These are phyloP conservation scores for Syngnathoides biaculeatus DNA, from an alignment of 2,113 vertebrate genomes.

Conservation along the genomic window DNA sequence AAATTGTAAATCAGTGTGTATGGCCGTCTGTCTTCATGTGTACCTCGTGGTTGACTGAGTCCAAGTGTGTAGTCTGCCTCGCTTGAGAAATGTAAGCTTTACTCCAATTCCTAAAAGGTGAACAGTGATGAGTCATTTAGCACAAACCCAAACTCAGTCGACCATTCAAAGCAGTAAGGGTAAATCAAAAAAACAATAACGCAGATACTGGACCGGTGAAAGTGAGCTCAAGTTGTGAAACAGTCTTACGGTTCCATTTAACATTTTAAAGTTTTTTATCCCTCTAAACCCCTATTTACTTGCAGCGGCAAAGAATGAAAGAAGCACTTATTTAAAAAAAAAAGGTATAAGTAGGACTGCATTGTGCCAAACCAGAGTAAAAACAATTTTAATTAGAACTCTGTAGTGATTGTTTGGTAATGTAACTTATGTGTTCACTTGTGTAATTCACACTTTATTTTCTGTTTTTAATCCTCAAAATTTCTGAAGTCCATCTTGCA, in stretches of 20 bases:
- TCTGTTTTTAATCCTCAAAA: conserved; percentile 9
- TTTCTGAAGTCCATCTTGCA: conserved; percentile 25
- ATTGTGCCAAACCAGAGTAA: conserved; percentile 23
- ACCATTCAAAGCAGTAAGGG: conserved; percentile 29
- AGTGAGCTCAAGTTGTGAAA: conserved; percentile 28
- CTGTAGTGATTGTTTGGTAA: conserved; percentile 32
- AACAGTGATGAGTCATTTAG: too few relatives aligned
- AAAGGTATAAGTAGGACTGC: conserved; percentile 4
- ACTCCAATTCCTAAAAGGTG: too few relatives aligned
- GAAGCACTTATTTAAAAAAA: background rate
- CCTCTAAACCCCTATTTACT: conserved; percentile 16
- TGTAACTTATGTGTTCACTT: conserved; percentile 47
- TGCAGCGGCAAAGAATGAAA: conserved; percentile 15
- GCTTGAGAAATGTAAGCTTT: too few relatives aligned
- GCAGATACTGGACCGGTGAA: conserved; percentile 17
- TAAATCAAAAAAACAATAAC: conserved; percentile 39
- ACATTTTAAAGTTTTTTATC: conserved; percentile 24
- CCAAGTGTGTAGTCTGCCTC: too few relatives aligned
- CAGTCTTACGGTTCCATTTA: conserved; percentile 29
- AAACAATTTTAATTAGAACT: conserved; percentile 30
- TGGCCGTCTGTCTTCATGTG: too few relatives aligned
- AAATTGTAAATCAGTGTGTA: too few relatives aligned
- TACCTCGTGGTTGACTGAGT: too few relatives aligned
- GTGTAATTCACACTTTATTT: conserved; percentile 19
- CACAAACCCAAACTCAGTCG: too few relatives aligned